These are phyloP conservation scores for Heteromyza rotundicornis DNA, from an alignment of 2,888 invertebrate genomes.

Conservation along the genomic window DNA sequence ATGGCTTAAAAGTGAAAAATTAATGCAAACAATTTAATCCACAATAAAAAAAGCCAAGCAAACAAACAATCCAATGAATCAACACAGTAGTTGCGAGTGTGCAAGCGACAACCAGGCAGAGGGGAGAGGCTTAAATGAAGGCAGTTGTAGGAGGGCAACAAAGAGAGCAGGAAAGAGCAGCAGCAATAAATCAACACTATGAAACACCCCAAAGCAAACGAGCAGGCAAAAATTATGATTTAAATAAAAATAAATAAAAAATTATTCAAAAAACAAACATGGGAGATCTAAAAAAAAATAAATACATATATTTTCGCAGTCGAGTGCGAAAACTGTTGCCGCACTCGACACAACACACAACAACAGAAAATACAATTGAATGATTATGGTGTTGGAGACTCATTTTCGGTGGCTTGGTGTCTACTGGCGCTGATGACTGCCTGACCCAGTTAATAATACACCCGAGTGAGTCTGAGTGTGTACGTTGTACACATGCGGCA, in stretches of 20 bases:
- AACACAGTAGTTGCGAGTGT: too few relatives aligned
- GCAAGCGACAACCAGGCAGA: too few relatives aligned
- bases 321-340: not conserved
- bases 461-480: slow-evolving; percentile 16
- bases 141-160: too few relatives aligned
- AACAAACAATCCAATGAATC: too few relatives aligned
- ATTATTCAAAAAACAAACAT: too few relatives aligned
- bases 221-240: not conserved
- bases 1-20: too few relatives aligned
- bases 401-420: slow-evolving; percentile 9
- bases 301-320: not conserved
- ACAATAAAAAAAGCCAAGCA: too few relatives aligned
- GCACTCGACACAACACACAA: not conserved
- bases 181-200: not conserved
- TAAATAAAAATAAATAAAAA: too few relatives aligned
- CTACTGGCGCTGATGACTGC: not conserved
- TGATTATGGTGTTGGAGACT: not conserved
- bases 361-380: slow-evolving; percentile 2
- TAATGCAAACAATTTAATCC: too few relatives aligned
- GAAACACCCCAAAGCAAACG: not conserved
- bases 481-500: too few relatives aligned
- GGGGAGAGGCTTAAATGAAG: too few relatives aligned
- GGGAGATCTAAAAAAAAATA: not conserved
- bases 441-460: slow-evolving; percentile 26
- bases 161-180: not conserved